Evolutionary conservation across 2,888 invertebrate species (phyloP), one percentile per base, ranked within the genome.

Genomic region (Zygaena filipendulae): DNA sequence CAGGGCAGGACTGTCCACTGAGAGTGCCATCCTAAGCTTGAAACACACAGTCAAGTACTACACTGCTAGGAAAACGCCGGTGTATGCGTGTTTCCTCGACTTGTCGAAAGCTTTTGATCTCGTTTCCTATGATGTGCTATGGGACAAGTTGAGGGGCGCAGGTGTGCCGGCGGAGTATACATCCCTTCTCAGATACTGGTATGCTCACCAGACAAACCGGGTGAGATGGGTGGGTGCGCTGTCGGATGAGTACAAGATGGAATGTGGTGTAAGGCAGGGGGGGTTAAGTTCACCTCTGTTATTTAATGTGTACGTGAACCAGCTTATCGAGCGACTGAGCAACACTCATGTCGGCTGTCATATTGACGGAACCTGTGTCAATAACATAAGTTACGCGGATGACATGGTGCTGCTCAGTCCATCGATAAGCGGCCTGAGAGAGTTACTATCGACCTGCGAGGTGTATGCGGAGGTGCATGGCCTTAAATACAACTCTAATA

Each of bases 241-340:
- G 1, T 40, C 38, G 2, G 35, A 32, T 9, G 8, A 21, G 33
- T 41, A 35, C 25, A 12, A 29, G 27, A 11, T 41, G 35, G 32
- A 33, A 20, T 40, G 41, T 23, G 42, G 45, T 11, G 40, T 43
- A 25, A 42, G 41, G 26, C 43, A 43, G 38, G 34, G 32, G 5
- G 9, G 29, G 27, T 10, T 35, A 32, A 29, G 21, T 4, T 36
- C 33, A 3, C 36, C 40, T 1, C 12, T 10, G 3, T 32, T 41
- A 3, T 37, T 39, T 16, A 37, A 39, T 11, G 12, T 39, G n/a
- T 41, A 39, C 10, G 22, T 39, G 2, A 37, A 39, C 16, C 11
- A 11, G 5, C 28, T 33, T 20, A 29, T 36, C n/a, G 33, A 16
- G 16, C 26, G 21, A 24, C 33, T 35, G 20, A 34, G 32, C 25